Evolutionary conservation across 2,888 invertebrate species (phyloP).

Genomic region (Pedicia rivosa): DNA sequence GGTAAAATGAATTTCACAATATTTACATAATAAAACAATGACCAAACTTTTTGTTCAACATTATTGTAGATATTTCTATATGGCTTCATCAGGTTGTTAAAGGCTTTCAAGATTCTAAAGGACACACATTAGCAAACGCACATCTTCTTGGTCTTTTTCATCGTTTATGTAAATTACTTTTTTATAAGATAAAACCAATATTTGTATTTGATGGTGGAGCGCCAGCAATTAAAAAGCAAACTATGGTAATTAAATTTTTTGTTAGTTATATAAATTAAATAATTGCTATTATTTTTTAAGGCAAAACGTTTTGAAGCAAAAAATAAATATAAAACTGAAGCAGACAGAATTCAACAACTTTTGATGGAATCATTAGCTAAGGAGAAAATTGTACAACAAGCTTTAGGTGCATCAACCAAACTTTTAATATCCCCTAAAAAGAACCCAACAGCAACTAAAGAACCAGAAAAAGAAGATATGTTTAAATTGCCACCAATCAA

Average conservation of each 20-base stretch:
- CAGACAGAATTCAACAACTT: slow-evolving; percentile 56
- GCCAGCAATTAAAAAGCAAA: slow-evolving; percentile 80
- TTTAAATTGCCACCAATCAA: slow-evolving; percentile 45
- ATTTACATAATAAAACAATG: background rate
- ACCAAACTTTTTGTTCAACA: slow-evolving; percentile 11
- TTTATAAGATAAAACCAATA: slow-evolving; percentile 87
- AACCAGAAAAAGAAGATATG: slow-evolving; percentile 37
- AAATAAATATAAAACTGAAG: slow-evolving; percentile 50
- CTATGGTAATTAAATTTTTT: no score
- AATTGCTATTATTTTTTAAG: slow-evolving; percentile 28
- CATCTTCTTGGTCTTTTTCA: slow-evolving; percentile 88
- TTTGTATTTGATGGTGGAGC: slow-evolving; percentile 98
- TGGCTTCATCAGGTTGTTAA: slow-evolving; percentile 97
- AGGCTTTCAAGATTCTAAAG: slow-evolving; percentile 80
- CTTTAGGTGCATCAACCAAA: slow-evolving; percentile 30
- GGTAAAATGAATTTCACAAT: slow-evolving; percentile 43
- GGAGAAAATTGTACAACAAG: slow-evolving; percentile 59
- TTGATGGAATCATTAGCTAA: slow-evolving; percentile 56
- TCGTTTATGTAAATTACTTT: slow-evolving; percentile 87
- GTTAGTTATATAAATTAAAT: slow-evolving; percentile 18
- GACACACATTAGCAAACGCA: slow-evolving; percentile 69
- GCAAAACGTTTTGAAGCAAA: slow-evolving; percentile 59
- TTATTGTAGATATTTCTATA: slow-evolving; percentile 77
- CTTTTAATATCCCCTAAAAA: slow-evolving; percentile 22
- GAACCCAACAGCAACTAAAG: slow-evolving; percentile 12